Conservation (phyloP, 2,888 invertebrate genomes). For the Heliconius cydno region DNA sequence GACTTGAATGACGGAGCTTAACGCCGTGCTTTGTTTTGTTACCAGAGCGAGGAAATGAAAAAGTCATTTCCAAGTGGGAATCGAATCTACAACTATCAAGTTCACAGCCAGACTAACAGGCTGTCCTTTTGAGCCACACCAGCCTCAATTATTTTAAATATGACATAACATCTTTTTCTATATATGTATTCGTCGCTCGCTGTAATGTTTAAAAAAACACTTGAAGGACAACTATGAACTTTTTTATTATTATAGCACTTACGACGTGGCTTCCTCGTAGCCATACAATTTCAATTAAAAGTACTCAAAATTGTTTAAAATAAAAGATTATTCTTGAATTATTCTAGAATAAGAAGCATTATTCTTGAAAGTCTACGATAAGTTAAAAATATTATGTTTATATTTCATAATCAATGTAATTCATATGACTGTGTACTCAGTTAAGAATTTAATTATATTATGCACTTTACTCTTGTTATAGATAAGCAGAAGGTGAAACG, state of each 20-base stretch:
- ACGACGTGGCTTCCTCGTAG: neutral
- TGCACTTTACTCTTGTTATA: conserved; percentile 35
- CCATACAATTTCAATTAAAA: no score
- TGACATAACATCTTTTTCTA: neutral
- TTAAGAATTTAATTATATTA: conserved; percentile 24
- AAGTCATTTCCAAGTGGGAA: no score
- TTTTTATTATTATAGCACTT: neutral
- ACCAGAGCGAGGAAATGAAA: no score
- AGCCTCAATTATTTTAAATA: neutral
- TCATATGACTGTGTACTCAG: conserved; percentile 3
- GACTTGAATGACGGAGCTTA: no score
- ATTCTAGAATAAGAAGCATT: no score
- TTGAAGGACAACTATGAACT: neutral
- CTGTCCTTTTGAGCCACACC: no score
- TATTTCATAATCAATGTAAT: neutral
- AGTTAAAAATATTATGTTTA: neutral
- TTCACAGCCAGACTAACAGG: no score
- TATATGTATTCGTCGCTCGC: no score
- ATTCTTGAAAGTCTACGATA: neutral
- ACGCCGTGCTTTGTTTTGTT: no score
- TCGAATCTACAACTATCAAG: no score
- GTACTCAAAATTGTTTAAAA: neutral
- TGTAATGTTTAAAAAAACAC: neutral
- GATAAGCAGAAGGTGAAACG: conserved; percentile 34
- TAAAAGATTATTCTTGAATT: no score